phyloP scores from a whole-genome alignment of 2,888 invertebrate species.

The Antheraea yamamai region DNA sequence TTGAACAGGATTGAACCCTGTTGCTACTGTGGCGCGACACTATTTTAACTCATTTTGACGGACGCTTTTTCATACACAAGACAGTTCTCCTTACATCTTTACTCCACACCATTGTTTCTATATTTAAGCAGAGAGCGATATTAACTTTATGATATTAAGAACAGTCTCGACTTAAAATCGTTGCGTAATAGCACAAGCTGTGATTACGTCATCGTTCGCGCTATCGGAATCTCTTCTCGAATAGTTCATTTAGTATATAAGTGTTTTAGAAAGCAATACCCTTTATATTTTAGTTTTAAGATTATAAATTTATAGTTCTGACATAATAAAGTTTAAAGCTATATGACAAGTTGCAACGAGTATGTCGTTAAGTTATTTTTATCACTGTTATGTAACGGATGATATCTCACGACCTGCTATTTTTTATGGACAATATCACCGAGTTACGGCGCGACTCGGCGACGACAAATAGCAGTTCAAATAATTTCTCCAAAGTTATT shows the following conservation, averaged over 20 bases:
- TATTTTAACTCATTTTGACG: no score
- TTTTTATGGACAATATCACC: neutral
- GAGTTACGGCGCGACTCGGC: neutral
- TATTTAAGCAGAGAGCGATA: neutral
- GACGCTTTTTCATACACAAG: no score
- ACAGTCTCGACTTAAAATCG: neutral
- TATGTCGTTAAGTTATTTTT: neutral
- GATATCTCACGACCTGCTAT: neutral
- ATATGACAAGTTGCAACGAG: neutral
- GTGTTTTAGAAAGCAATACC: neutral
- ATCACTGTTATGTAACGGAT: neutral
- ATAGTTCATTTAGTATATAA: neutral
- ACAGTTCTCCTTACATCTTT: neutral
- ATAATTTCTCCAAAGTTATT: neutral
- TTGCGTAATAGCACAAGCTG: neutral
- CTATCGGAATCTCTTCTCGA: neutral
- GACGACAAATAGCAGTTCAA: neutral
- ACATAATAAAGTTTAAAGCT: neutral
- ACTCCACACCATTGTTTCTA: neutral
- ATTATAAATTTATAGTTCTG: neutral
- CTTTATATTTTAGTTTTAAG: neutral
- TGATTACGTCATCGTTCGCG: neutral
- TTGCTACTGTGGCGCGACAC: no score
- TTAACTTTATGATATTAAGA: neutral
- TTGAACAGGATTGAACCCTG: no score